These are phyloP conservation scores for Ictalurus furcatus DNA, from an alignment of 2,113 vertebrate species.

Conservation along the genomic window DNA sequence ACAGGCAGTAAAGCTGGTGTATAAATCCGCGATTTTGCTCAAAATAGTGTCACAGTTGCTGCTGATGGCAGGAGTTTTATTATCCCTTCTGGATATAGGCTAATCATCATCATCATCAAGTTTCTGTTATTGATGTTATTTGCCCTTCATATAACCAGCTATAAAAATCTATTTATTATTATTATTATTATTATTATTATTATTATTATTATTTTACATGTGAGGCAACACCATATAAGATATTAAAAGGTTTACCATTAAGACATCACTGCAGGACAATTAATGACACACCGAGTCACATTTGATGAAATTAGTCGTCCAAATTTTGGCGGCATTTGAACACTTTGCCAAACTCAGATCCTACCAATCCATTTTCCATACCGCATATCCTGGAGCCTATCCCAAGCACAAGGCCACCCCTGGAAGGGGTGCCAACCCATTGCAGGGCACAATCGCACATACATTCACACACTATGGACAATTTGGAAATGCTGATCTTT, in stretches of 20 bases:
- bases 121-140: neutral
- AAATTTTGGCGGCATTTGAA: neutral
- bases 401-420: too few species aligned
- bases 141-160: neutral
- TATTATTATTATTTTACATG: neutral
- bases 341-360: neutral
- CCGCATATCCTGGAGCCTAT: too few species aligned
- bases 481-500: too few species aligned
- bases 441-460: too few species aligned
- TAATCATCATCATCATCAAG: neutral
- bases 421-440: too few species aligned
- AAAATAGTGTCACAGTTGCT: slow-evolving; percentile 2
- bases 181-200: too few species aligned
- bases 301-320: neutral
- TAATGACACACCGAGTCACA: neutral
- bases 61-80: neutral
- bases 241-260: neutral
- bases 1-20: neutral
- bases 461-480: too few species aligned
- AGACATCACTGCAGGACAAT: neutral
- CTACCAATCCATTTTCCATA: neutral
- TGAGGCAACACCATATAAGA: neutral
- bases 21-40: neutral
- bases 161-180: neutral
- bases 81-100: neutral